Base-by-base conservation (phyloP, 2,797 vertebrate genomes). In the Alfaro cultratus region DNA sequence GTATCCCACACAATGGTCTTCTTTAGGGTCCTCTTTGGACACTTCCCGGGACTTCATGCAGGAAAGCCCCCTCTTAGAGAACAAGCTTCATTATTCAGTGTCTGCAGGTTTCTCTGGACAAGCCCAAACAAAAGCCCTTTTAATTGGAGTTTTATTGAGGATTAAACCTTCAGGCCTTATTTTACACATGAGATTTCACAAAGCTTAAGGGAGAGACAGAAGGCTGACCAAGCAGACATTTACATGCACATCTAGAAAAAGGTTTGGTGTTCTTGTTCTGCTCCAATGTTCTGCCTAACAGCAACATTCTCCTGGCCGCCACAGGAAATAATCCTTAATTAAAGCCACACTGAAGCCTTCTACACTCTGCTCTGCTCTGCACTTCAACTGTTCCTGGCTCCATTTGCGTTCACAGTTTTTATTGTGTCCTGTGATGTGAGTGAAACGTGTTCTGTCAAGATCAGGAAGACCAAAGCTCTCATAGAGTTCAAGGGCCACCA, bases 1-100 rank as follows among this genome's bases (percentile, higher is more conserved):
- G 93, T 95, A 57, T 92, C 78, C 84, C 51, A 75, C 77, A 95
- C 93, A 94, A 94, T 83, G 87, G 85, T 64, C 84, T 89, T 90
- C 92, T 93, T 93, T 92, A 77, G 89, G 83, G 64, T 62, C 70
- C 80, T 85, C 74, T 83, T 88, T 71, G 12, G 85, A 79, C 74
- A 2, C 57, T 57, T 34, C 85, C 45, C 88, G 74, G 85, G 83
- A 88, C 79, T 77, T 83, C 82, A 68, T 45, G 47, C 47, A 91
- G 92, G 91, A 92, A 93, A 93, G 47, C 86, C 91, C 91, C 83
- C 55, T 76, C 49, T 75, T 57, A 85, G 76, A 83, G 71, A 87
- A 77, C 88, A 90, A 76, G 73, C 80, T 83, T 77, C 83, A 81
- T 89, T 79, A 87, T 81, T 93, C 85, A 91, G 64, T 68, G 39